Evolutionary conservation across 2,888 invertebrate species (phyloP).

Genomic region (Lasioglossum oenotherae): DNA sequence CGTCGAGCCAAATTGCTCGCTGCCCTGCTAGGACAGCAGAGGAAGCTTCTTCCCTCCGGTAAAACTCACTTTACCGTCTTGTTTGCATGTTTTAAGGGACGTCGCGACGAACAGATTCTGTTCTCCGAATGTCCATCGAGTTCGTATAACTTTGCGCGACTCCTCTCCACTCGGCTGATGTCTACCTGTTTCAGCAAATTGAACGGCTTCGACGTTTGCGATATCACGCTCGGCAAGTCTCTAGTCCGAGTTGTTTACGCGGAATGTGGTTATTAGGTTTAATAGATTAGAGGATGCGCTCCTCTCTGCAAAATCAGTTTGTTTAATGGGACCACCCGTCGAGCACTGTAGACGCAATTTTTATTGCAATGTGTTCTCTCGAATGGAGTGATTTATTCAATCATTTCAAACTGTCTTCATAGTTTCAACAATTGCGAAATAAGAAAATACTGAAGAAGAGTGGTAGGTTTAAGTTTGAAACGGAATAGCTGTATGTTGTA

Average conservation of each 20-base stretch:
- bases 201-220: background rate
- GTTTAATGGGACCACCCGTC: background rate
- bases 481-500: too few relatives aligned
- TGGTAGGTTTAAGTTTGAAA: too few relatives aligned
- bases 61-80: background rate
- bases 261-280: background rate
- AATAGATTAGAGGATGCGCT: background rate
- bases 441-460: background rate
- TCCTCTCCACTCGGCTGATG: background rate
- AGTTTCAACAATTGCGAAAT: background rate
- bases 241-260: background rate
- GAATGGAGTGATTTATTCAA: background rate
- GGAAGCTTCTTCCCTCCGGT: background rate
- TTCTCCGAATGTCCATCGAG: background rate
- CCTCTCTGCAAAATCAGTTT: background rate
- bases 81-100: slow-evolving; percentile 2
- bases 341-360: background rate
- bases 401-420: background rate
- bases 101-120: background rate
- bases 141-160: background rate
- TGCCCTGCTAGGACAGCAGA: background rate
- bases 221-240: background rate
- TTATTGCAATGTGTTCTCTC: background rate
- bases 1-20: background rate
- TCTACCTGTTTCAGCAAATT: background rate